Evolutionary conservation across 2,113 vertebrate species (phyloP).

Genomic region (Panthera uncia): DNA sequence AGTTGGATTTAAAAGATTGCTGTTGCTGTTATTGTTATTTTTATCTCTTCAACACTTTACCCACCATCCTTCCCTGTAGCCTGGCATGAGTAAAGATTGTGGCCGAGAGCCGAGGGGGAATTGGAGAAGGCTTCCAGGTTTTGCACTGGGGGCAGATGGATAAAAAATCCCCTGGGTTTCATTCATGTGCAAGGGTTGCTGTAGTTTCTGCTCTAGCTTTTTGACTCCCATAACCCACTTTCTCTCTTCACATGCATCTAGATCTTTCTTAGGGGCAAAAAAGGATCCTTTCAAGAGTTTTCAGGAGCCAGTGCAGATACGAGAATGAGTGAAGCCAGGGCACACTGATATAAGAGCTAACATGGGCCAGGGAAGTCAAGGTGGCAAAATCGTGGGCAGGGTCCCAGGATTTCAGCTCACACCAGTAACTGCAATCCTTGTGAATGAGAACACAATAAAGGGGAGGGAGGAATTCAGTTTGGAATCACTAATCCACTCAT

Average conservation of each 20-base stretch:
- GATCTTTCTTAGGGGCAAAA: neutral
- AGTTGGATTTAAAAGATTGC: neutral
- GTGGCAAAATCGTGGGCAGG: rapidly evolving
- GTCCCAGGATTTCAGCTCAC: neutral
- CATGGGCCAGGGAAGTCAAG: neutral
- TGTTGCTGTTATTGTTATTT: neutral
- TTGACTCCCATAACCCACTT: neutral
- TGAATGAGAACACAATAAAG: neutral
- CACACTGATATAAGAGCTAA: neutral
- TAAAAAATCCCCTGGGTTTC: neutral
- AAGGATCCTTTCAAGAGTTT: neutral
- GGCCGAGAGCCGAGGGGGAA: neutral
- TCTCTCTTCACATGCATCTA: neutral
- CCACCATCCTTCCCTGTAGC: neutral
- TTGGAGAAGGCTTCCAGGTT: neutral
- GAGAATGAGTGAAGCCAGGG: neutral
- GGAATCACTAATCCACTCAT: conserved; percentile 67
- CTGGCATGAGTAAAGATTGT: neutral
- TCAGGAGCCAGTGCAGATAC: neutral
- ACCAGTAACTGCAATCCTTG: neutral
- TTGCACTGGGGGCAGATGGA: too few relatives aligned
- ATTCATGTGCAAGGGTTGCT: neutral
- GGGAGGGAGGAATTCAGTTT: conserved; percentile 12
- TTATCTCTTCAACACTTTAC: neutral
- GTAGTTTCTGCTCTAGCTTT: neutral